phyloP scores from a whole-genome alignment of 2,888 invertebrate genomes.

The Drosophila parthenogenetica region DNA sequence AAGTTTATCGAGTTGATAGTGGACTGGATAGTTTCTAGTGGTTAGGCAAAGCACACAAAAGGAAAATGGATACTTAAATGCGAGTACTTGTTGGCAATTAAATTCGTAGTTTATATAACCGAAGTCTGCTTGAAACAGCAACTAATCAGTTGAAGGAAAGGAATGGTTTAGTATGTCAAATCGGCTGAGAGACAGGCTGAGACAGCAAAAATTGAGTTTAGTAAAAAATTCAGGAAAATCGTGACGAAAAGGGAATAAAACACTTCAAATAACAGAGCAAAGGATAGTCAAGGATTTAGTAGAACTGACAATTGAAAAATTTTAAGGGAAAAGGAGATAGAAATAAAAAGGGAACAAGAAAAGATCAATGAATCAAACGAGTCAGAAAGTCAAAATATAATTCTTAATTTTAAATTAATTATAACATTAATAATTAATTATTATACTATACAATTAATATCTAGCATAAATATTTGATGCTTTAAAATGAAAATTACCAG shows the following conservation, averaged over 20 bases:
- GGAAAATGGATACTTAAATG: conserved; percentile 5
- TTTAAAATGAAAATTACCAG: not conserved
- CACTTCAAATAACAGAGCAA: too few species aligned
- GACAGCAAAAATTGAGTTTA: not conserved
- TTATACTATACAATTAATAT: not conserved
- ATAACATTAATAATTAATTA: not conserved
- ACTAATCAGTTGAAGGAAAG: conserved; percentile 4
- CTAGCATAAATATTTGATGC: not conserved
- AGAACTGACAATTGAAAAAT: too few species aligned
- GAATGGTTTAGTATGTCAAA: not conserved
- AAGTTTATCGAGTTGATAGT: not conserved
- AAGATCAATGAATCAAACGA: too few species aligned
- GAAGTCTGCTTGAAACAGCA: conserved; percentile 6
- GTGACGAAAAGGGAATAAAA: not conserved
- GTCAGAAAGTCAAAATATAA: too few species aligned
- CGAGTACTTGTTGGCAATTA: conserved; percentile 8
- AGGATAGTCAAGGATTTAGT: too few species aligned
- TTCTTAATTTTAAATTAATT: not conserved
- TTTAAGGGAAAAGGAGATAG: too few species aligned
- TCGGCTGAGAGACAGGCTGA: not conserved
- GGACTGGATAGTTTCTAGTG: conserved; percentile 8
- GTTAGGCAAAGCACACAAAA: conserved; percentile 8
- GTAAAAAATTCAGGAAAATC: not conserved
- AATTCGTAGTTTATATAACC: conserved; percentile 10
- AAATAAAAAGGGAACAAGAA: too few species aligned